Evolutionary conservation across 2,888 invertebrate genomes (phyloP), one percentile per base, ranked within the genome.

Genomic region (Pterostichus niger): DNA sequence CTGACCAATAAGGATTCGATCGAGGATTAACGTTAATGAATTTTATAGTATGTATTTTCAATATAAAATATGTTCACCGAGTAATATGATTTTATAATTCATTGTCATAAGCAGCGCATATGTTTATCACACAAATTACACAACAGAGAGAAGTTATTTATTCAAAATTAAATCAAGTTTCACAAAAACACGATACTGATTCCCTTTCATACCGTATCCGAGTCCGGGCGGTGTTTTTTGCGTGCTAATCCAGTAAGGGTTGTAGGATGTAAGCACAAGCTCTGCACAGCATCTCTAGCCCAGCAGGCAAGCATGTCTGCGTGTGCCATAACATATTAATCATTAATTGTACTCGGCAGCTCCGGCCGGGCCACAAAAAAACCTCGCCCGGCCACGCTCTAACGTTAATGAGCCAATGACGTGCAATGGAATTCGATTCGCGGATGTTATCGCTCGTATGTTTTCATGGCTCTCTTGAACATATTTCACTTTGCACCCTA

Each of bases 361-460:
- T 40, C 31, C 13, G 46, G 11, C 40, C n/a, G 46, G 24, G 6
- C 11, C 61, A 10, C 61, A 44, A 75, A 75, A n/a, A 75, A 75
- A 75, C 52, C 40, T 31, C 7, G 15, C n/a, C 33, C 52, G 7
- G 52, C 44, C 71, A 35, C 68, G 44, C 44, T 44, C 61, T 40
- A 40, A 24, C 78, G 56, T 61, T 75, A 82, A 82, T 82, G 82
- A 76, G 82, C 82, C 82, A 82, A 75, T 82, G 59, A 76, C 82
- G 76, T 82, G 82, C 76, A 46, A 46, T 82, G 75, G 82, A 82
- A 75, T 82, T 82, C 82, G 82, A 82, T 82, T 73, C 71, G 33
- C 71, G 81, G 52, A 59, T 59, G 77, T 77, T 77, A 77, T 54
- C 77, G 79, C 71, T 64, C 80, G 52, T 64, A 13, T 80, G 35